Base-by-base conservation (phyloP, 2,797 vertebrate genomes). In the Anisognathus igniventris region DNA sequence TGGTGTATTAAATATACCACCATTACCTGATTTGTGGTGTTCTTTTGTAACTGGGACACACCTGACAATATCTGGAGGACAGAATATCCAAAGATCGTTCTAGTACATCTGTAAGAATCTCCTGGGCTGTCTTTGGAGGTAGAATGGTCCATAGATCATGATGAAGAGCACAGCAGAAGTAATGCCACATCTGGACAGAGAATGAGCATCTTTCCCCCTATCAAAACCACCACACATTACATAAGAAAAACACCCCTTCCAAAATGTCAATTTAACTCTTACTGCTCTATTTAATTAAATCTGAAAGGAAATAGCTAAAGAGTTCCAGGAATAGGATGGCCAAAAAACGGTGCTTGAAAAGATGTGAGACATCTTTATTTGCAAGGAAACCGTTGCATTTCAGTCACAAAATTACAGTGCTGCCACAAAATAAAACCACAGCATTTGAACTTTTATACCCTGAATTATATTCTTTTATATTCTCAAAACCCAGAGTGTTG, bases 121-220 rank as follows among this genome's bases (percentile, higher is more conserved):
- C 98, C 90, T 98, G 98, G 90, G 98, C 98, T 97, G 97, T 86
- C 56, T 93, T 95, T 16, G 98, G 97, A 8, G 99, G 98, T 83
- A 99, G 97, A 67, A 98, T 86, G 33, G 96, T 97, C 99, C 99
- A 99, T 30, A 99, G 98, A 98, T 99, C 99, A 22, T 98, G 98
- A 86, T 97, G 99, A 95, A 99, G 98, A 86, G 98, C 98, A 93
- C 97, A 98, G 97, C 98, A 98, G 98, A 99, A 99, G 97, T 99
- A 99, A 97, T 99, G 98, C 99, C 99, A 99, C 99, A 99, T 99
- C 98, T 99, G 99, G 97, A 99, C 95, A 5, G 99, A 99, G 97
- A 99, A 99, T 75, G 99, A 99, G 93, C 98, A 99, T 96, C 99
- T 98, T 97, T 99, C 99, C n/a, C 99, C 99, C 99, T 99, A 95